A percentile compares a stretch with the other conserved stretches of the same genome.
These are phyloP conservation scores for Latrodectus elegans DNA, from an alignment of 2,888 invertebrate species.

Conservation along the genomic window DNA sequence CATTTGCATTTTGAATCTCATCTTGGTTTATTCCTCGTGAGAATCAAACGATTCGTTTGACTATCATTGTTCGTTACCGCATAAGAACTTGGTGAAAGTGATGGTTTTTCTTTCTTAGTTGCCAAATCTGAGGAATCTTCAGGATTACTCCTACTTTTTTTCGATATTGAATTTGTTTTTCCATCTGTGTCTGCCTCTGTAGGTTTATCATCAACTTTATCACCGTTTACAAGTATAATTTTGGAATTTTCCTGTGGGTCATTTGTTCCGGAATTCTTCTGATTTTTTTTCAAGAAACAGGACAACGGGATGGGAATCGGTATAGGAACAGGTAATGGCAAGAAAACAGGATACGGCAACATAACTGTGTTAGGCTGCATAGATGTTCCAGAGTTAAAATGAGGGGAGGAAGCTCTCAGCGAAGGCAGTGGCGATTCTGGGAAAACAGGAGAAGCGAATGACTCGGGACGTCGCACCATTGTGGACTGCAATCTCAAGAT, in stretches of 20 bases:
- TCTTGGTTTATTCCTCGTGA: slow-evolving; percentile 35
- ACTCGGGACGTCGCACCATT: slow-evolving; percentile 32
- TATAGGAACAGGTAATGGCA: slow-evolving; percentile 83
- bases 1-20: neutral
- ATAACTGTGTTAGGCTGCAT: slow-evolving; percentile 85
- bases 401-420: slow-evolving; percentile 22
- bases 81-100: slow-evolving; percentile 21
- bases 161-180: neutral
- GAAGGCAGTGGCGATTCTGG: slow-evolving; percentile 49
- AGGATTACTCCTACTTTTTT: slow-evolving; percentile 8
- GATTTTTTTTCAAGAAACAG: slow-evolving; percentile 30
- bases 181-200: slow-evolving; percentile 14
- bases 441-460: slow-evolving; percentile 32
- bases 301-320: slow-evolving; percentile 87
- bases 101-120: slow-evolving; percentile 7
- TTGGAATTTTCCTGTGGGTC: neutral
- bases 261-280: neutral
- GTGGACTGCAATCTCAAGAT: slow-evolving; percentile 72
- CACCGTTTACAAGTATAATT: neutral
- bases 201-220: slow-evolving; percentile 9
- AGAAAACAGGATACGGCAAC: slow-evolving; percentile 85
- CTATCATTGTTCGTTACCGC: slow-evolving; percentile 52
- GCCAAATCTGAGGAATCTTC: slow-evolving; percentile 1
- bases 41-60: slow-evolving; percentile 31
- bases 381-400: slow-evolving; percentile 48